A percentile compares a stretch with the other conserved stretches of the same genome.
Evolutionary conservation across 2,113 vertebrate genomes (phyloP).

Genomic region (Benitochromis conjunctus): DNA sequence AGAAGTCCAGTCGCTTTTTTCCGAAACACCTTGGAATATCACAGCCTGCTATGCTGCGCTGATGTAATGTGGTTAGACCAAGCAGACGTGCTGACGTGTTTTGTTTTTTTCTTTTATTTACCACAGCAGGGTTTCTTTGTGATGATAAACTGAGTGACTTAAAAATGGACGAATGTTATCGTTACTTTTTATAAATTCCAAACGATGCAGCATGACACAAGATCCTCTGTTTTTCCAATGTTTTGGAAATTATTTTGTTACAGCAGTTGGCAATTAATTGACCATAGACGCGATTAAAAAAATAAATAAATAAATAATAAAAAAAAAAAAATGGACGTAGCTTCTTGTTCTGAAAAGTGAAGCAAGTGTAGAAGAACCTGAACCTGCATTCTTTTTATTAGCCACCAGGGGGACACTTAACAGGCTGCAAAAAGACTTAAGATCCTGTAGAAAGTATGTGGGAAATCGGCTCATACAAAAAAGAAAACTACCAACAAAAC

Average conservation of each 20-base stretch:
- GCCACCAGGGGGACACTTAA: not conserved
- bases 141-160: not conserved
- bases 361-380: not conserved
- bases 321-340: not conserved
- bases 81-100: not conserved
- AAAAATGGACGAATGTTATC: not conserved
- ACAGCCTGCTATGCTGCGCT: not conserved
- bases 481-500: not conserved
- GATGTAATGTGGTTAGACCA: not conserved
- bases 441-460: not conserved
- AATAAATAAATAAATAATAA: not conserved
- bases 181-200: not conserved
- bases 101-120: rapidly evolving
- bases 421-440: not conserved
- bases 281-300: not conserved
- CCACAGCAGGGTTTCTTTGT: not conserved
- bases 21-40: not conserved
- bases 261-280: not conserved
- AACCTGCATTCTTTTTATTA: not conserved
- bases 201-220: not conserved
- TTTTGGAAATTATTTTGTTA: not conserved
- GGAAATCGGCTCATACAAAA: not conserved
- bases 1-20: too few species aligned
- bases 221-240: not conserved
- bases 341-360: not conserved